phyloP scores from a whole-genome alignment of 2,113 vertebrate genomes.

The Oxyura jamaicensis region DNA sequence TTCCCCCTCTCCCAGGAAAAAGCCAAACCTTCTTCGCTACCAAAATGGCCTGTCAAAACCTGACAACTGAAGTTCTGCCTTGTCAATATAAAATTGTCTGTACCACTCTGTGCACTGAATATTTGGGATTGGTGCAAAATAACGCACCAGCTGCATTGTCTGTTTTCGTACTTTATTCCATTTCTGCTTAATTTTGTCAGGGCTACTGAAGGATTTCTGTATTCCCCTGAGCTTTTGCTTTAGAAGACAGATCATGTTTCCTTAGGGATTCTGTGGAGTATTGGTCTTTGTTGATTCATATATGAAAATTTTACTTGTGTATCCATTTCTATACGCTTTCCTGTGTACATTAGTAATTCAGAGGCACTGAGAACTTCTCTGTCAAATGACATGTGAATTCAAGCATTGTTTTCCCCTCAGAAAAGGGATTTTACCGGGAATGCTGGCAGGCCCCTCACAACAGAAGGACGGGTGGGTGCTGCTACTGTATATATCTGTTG shows the following conservation, averaged over 20 bases:
- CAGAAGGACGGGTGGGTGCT: conserved; percentile 72
- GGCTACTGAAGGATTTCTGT: conserved; percentile 57
- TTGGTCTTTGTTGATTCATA: not conserved
- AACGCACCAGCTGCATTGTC: conserved; percentile 66
- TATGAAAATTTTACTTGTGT: not conserved
- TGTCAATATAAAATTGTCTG: conserved; percentile 68
- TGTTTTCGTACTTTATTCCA: conserved; percentile 37
- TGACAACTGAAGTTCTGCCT: conserved; percentile 69
- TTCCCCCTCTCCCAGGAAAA: conserved; percentile 60
- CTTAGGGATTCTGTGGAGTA: not conserved
- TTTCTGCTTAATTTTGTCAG: conserved; percentile 48
- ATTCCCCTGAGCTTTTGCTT: conserved; percentile 6
- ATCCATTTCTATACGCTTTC: conserved; percentile 18
- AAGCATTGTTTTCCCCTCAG: conserved; percentile 60
- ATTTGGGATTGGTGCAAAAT: conserved; percentile 64
- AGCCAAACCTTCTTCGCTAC: conserved; percentile 66
- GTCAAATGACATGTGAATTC: conserved; percentile 60
- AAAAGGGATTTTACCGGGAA: conserved; percentile 65
- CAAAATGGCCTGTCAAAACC: conserved; percentile 71
- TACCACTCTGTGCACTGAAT: conserved; percentile 42
- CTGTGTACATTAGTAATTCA: not conserved
- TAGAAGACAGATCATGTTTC: conserved; percentile 34
- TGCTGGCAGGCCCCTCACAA: conserved; percentile 63
- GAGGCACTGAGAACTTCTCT: conserved; percentile 36
- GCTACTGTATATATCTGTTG: conserved; percentile 71